Conservation (phyloP, 1,140 invertebrate species). For the Euura saliciscinereae region DNA sequence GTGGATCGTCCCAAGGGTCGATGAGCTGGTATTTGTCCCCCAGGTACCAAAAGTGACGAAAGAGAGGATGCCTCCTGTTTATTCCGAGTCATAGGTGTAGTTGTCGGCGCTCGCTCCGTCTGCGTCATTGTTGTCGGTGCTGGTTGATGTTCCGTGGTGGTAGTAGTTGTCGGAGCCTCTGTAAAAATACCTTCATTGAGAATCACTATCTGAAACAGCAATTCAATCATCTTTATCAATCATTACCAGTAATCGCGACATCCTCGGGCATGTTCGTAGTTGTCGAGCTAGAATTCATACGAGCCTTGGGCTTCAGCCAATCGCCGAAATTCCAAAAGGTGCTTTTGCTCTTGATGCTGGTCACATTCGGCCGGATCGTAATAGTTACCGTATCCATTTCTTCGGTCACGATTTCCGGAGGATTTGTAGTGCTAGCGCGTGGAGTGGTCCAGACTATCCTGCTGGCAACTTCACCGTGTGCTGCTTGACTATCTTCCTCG, state of each 20-base stretch:
- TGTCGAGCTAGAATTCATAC: neutral
- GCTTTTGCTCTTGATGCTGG: neutral
- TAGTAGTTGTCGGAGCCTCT: neutral
- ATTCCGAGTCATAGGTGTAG: slow-evolving; percentile 24
- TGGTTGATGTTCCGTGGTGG: neutral
- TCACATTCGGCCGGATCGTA: neutral
- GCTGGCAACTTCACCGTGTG: slow-evolving; percentile 30
- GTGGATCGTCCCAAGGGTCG: slow-evolving; percentile 60
- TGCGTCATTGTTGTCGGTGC: neutral
- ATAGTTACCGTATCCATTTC: neutral
- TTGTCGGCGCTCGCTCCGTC: slow-evolving; percentile 16
- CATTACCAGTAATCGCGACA: neutral
- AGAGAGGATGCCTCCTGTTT: slow-evolving; percentile 53
- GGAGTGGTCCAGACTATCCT: slow-evolving; percentile 46
- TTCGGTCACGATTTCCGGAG: neutral
- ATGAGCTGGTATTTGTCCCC: slow-evolving; percentile 58
- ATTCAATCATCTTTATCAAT: neutral
- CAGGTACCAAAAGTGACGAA: slow-evolving; percentile 65
- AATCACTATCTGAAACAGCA: too few relatives aligned
- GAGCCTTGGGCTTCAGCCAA: neutral
- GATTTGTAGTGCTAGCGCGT: slow-evolving; percentile 5
- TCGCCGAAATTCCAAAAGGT: neutral
- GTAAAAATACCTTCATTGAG: slow-evolving; percentile 16
- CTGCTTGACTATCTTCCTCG: slow-evolving; percentile 28
- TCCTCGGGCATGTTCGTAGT: neutral